These are phyloP conservation scores for Chunga burmeisteri DNA, from an alignment of 2,113 vertebrate species.

Conservation along the genomic window DNA sequence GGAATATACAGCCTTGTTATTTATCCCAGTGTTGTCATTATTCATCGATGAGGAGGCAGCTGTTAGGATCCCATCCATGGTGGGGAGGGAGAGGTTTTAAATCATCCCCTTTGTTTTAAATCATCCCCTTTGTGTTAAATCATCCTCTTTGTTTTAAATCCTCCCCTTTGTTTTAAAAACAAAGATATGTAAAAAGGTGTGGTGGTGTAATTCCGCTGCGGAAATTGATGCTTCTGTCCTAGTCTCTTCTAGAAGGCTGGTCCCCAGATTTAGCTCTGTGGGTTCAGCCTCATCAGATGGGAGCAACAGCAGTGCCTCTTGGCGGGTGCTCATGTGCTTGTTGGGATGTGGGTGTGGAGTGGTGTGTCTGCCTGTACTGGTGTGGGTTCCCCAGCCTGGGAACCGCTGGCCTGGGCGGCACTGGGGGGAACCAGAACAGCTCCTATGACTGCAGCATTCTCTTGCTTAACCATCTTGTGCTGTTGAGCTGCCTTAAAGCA, in stretches of 20 bases:
- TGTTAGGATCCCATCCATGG: neutral
- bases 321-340: fast-evolving
- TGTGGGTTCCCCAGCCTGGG: neutral
- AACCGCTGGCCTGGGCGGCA: neutral
- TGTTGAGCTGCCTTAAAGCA: neutral
- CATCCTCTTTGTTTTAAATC: neutral
- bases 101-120: neutral
- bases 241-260: neutral
- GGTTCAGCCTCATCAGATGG: neutral
- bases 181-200: neutral
- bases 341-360: fast-evolving
- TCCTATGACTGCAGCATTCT: too few relatives aligned
- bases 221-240: neutral
- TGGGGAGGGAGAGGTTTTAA: neutral
- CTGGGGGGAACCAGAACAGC: too few relatives aligned
- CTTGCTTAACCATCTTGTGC: fast-evolving
- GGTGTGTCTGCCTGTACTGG: neutral
- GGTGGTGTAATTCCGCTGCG: fast-evolving
- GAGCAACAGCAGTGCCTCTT: neutral
- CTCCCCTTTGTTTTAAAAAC: neutral
- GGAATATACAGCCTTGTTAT: neutral
- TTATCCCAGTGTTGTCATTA: neutral
- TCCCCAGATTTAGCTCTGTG: neutral
- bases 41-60: neutral
- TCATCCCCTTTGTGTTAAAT: neutral